phyloP scores from a whole-genome alignment of 2,797 vertebrate species.

The Heteromormyrus szaboi region DNA sequence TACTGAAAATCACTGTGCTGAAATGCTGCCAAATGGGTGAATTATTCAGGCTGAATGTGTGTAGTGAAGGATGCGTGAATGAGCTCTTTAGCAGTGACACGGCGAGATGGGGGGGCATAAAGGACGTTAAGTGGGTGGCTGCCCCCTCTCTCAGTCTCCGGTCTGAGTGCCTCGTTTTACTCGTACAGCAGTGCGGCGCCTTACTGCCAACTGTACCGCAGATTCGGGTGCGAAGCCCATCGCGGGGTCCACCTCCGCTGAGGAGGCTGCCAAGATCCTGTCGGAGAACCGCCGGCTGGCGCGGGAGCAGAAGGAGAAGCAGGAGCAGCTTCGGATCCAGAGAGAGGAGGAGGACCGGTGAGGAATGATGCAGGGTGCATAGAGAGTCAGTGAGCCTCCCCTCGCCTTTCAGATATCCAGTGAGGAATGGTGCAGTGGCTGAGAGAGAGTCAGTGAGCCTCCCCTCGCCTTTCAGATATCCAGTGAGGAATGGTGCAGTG shows the following conservation, averaged over 20 bases:
- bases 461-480: too few species aligned
- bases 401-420: not conserved
- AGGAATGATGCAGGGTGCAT: constrained; percentile 17
- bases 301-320: constrained; percentile 76
- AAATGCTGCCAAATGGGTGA: not conserved
- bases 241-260: constrained; percentile 69
- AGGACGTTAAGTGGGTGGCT: not conserved
- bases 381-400: not conserved
- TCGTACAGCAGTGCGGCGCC: not conserved
- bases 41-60: not conserved
- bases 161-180: not conserved
- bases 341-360: constrained; percentile 78
- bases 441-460: too few species aligned
- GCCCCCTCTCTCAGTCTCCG: not conserved
- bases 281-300: constrained; percentile 76
- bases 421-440: too few species aligned
- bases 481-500: too few species aligned
- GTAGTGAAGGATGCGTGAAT: not conserved
- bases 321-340: constrained; percentile 72
- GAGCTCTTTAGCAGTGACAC: not conserved
- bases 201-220: constrained; percentile 25
- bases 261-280: constrained; percentile 81
- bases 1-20: not conserved
- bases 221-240: constrained; percentile 59
- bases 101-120: not conserved